Evolutionary conservation across 2,888 invertebrate genomes (phyloP).

Genomic region (Cosmorhoe ocellata): DNA sequence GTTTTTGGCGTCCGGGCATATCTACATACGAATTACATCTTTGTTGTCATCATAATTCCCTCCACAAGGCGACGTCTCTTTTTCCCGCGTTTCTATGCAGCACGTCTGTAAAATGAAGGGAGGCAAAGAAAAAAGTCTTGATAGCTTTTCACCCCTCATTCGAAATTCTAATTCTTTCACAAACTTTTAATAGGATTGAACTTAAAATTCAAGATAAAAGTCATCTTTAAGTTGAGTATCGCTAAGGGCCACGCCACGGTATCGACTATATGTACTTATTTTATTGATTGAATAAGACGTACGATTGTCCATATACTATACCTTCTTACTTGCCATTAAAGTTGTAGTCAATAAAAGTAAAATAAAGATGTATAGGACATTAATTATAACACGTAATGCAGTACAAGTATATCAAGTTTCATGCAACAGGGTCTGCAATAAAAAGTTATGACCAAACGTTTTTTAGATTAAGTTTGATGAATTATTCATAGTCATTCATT

Average conservation of each 20-base stretch:
- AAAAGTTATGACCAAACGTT: constrained; percentile 36
- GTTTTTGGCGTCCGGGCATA: too few species aligned
- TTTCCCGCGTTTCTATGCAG: constrained; percentile 16
- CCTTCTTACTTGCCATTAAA: background rate
- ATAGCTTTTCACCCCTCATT: constrained; percentile 79
- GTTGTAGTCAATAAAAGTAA: background rate
- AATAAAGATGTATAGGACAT: constrained; percentile 14
- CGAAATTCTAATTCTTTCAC: constrained; percentile 78
- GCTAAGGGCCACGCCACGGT: constrained; percentile 3
- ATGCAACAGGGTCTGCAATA: constrained; percentile 23
- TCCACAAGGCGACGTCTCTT: constrained; percentile 25
- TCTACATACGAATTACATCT: too few species aligned
- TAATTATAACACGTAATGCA: constrained; percentile 21
- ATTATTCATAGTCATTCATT: constrained; percentile 46
- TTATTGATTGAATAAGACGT: constrained; percentile 4
- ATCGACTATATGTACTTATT: constrained; percentile 2
- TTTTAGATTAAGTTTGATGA: constrained; percentile 44
- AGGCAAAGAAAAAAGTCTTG: constrained; percentile 65
- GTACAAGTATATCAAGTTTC: constrained; percentile 14
- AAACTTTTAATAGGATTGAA: constrained; percentile 81
- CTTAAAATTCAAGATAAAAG: constrained; percentile 76
- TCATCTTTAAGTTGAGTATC: constrained; percentile 61
- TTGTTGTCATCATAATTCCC: constrained; percentile 12
- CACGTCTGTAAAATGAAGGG: constrained; percentile 46
- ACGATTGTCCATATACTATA: background rate